Percentiles rank a stretch among this genome's conserved stretches.
These are phyloP conservation scores for Drosophila subpulchrella DNA, from an alignment of 1,140 invertebrate genomes.

Conservation along the genomic window DNA sequence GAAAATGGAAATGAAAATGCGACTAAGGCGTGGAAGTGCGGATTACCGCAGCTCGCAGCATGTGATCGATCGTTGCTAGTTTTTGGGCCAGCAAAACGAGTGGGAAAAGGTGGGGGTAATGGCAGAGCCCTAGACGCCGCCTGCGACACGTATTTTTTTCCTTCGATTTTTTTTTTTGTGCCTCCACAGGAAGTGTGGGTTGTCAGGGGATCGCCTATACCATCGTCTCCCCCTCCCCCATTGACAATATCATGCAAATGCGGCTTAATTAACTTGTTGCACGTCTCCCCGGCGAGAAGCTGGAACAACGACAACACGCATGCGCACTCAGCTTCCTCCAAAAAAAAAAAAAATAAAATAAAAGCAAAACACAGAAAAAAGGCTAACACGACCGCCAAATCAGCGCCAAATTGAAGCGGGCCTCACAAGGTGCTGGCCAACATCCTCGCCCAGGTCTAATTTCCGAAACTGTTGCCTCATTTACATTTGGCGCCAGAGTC, in stretches of 20 bases:
- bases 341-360: slow-evolving; percentile 25
- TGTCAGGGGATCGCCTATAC: slow-evolving; percentile 41
- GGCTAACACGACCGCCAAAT: slow-evolving; percentile 74
- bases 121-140: slow-evolving; percentile 56
- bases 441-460: slow-evolving; percentile 53
- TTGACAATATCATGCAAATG: slow-evolving; percentile 71
- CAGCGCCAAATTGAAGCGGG: slow-evolving; percentile 78
- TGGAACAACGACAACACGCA: slow-evolving; percentile 64
- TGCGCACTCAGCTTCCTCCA: slow-evolving; percentile 60
- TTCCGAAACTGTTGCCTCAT: slow-evolving; percentile 74
- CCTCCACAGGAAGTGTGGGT: slow-evolving; percentile 76
- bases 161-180: slow-evolving; percentile 9
- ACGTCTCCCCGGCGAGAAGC: slow-evolving; percentile 63
- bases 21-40: slow-evolving; percentile 80
- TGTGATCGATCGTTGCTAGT: slow-evolving; percentile 74
- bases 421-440: slow-evolving; percentile 72
- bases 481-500: slow-evolving; percentile 74
- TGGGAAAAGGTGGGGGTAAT: slow-evolving; percentile 9
- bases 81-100: slow-evolving; percentile 7
- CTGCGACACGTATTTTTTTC: slow-evolving; percentile 72
- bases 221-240: slow-evolving; percentile 3
- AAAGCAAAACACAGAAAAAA: slow-evolving; percentile 15
- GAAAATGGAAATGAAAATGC: slow-evolving; percentile 68
- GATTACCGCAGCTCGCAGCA: slow-evolving; percentile 80
- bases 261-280: slow-evolving; percentile 83